phyloP scores from a whole-genome alignment of 2,888 invertebrate species.

The Drosophila lacicola region DNA sequence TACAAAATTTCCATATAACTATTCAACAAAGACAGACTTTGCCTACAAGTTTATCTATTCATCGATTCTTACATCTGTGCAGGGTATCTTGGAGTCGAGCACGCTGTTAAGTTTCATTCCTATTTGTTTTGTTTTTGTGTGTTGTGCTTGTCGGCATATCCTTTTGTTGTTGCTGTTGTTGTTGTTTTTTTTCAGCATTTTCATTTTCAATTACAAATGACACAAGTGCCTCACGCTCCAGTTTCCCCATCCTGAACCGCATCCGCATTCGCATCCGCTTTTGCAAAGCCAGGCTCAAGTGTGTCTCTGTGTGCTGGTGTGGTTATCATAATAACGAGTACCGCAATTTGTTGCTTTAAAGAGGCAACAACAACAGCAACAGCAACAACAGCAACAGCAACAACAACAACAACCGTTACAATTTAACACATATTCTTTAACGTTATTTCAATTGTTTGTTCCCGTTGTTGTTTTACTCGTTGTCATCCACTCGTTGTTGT shows the following conservation, averaged over 20 bases:
- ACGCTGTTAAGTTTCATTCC: not conserved
- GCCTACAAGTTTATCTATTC: no score
- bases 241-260: constrained; percentile 43
- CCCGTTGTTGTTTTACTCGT: constrained; percentile 7
- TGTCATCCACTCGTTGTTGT: not conserved
- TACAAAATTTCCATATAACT: no score
- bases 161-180: constrained; percentile 64
- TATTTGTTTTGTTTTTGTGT: constrained; percentile 25
- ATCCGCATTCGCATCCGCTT: constrained; percentile 18
- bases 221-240: constrained; percentile 80
- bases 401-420: constrained; percentile 35
- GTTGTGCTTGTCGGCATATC: constrained; percentile 39
- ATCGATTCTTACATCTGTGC: not conserved
- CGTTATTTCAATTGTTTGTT: constrained; percentile 9
- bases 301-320: constrained; percentile 30
- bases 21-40: no score
- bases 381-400: constrained; percentile 4
- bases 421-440: constrained; percentile 56
- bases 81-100: constrained; percentile 4
- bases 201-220: constrained; percentile 80
- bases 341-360: constrained; percentile 66
- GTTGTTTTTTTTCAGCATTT: constrained; percentile 64
- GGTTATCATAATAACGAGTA: constrained; percentile 64
- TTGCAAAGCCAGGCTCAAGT: constrained; percentile 30
- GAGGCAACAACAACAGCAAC: constrained; percentile 32